Percentiles rank a stretch among this genome's conserved stretches.
These are phyloP conservation scores for Trissolcus brochymenae DNA, from an alignment of 2,888 invertebrate genomes.

Conservation along the genomic window DNA sequence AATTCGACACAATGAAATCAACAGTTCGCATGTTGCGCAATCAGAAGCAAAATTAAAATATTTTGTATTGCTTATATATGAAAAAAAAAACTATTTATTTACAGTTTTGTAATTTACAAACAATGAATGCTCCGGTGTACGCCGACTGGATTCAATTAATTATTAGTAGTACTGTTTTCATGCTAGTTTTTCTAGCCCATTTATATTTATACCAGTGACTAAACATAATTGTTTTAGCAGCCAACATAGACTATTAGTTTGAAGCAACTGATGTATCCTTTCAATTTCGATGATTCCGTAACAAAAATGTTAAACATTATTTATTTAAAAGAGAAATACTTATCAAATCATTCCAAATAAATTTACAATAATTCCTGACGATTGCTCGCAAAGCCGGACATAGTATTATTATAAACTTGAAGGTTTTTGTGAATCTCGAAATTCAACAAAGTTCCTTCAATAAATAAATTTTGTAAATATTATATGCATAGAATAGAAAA, in stretches of 20 bases:
- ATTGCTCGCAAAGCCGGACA: slow-evolving; percentile 26
- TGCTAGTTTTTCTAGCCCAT: slow-evolving; percentile 22
- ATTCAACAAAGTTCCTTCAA: slow-evolving; percentile 26
- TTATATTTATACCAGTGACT: slow-evolving; percentile 21
- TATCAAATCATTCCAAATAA: not conserved
- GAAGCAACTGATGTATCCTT: slow-evolving; percentile 14
- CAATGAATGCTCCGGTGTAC: slow-evolving; percentile 15
- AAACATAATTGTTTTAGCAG: slow-evolving; percentile 10
- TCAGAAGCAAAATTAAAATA: not conserved
- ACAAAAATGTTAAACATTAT: not conserved
- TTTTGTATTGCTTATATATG: not conserved
- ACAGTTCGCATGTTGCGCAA: too few relatives aligned
- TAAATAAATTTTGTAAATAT: slow-evolving; percentile 39
- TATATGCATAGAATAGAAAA: slow-evolving; percentile 17
- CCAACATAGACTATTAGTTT: slow-evolving; percentile 9
- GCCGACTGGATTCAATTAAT: slow-evolving; percentile 31
- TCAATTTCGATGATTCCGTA: slow-evolving; percentile 15
- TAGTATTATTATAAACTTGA: slow-evolving; percentile 40
- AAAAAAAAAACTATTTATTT: too few relatives aligned
- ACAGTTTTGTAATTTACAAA: not conserved
- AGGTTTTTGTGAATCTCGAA: slow-evolving; percentile 28
- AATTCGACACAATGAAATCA: too few relatives aligned
- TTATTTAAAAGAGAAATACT: not conserved
- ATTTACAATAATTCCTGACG: slow-evolving; percentile 11
- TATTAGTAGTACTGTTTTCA: slow-evolving; percentile 4